Evolutionary conservation across 1,140 invertebrate species (phyloP), one percentile per base, ranked within the genome.

Genomic region (Dinothrombium tinctorium): DNA sequence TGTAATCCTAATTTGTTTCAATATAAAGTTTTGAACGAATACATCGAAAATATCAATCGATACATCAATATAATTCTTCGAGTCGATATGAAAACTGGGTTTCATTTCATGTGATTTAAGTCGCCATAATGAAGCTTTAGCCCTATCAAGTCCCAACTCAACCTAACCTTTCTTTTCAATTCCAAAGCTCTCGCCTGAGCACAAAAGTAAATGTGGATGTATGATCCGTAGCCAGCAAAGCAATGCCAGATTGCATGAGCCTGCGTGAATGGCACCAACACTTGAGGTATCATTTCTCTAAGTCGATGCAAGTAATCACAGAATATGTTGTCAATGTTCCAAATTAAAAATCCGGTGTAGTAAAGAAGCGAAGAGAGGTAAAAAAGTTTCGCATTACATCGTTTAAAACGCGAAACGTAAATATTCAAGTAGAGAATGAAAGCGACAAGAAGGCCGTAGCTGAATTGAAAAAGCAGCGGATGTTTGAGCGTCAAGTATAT

Each of bases 211-310:
- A n/a, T n/a, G n/a, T n/a, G n/a, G n/a, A n/a, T n/a, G n/a, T n/a
- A n/a, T n/a, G n/a, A n/a, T n/a, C n/a, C n/a, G n/a, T n/a, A 36
- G 4, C 54, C 54, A 38, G 53, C 49, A 1, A 56, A 43, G 28
- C 53, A 44, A 45, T 57, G 56, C 56, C 56, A 57, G 47, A 51
- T 53, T 21, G 52, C 56, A 49, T 57, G 55, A 14, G 57, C 40
- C 43, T 57, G 55, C 6, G 51, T 54, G 0, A 57, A 41, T 14
- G 54, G 53, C 19, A n/a, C 15, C 2, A 47, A 21, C n/a, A 46
- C 8, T 11, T 17, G 32, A 6, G 48, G 48, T 23, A 44, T 19
- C n/a, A 12, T 9, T 25, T 37, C 4, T 28, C 46, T 28, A n/a
- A 48, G 5, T 23, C 11, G 12, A 5, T 33, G n/a, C 12, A 50